phyloP scores from a whole-genome alignment of 2,113 vertebrate genomes.

The Phrynosoma blainvillii region DNA sequence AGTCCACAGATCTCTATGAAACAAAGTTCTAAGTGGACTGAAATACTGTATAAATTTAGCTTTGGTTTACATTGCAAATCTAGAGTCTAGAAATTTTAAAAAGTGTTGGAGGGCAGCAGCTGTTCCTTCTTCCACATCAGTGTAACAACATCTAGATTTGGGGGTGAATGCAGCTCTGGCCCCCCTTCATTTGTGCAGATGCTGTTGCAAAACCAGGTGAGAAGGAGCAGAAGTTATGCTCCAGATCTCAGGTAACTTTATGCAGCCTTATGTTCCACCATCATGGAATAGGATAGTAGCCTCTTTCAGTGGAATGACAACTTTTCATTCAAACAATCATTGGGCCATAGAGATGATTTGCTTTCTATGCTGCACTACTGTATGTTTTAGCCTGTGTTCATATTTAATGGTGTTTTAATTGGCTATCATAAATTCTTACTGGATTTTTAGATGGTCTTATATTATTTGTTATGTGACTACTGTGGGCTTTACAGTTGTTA shows the following conservation, averaged over 20 bases:
- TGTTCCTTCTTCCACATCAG: no score
- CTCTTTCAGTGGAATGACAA: not conserved
- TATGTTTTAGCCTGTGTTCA: not conserved
- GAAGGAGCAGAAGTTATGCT: no score
- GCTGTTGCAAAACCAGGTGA: no score
- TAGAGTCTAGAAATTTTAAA: not conserved
- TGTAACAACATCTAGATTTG: no score
- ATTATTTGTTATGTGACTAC: not conserved
- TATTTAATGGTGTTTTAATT: not conserved
- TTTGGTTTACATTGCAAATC: not conserved
- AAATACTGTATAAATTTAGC: not conserved
- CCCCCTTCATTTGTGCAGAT: no score
- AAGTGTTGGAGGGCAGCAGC: not conserved
- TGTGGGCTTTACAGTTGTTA: not conserved
- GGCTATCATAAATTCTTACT: not conserved
- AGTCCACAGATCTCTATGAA: no score
- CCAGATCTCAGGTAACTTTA: no score
- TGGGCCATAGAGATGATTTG: not conserved
- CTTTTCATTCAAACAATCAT: not conserved
- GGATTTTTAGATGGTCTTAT: not conserved
- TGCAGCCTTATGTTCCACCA: no score
- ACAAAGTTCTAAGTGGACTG: not conserved
- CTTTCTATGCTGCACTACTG: not conserved
- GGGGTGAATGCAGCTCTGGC: no score
- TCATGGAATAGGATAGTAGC: not conserved